Conservation (phyloP, 2,888 invertebrate species). For the Sinotaia quadrata region DNA sequence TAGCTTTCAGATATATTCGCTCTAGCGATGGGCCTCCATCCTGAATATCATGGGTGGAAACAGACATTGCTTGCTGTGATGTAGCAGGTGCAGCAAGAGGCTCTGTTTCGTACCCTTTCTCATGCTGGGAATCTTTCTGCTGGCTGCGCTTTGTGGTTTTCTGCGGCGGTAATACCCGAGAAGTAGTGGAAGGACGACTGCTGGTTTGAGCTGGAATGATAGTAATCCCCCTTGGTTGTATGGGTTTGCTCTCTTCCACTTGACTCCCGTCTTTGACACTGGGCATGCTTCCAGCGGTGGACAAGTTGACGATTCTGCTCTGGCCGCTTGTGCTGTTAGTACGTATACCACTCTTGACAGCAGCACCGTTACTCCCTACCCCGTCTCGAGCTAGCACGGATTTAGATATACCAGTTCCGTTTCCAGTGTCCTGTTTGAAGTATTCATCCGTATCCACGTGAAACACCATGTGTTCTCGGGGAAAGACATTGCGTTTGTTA, state of each 20-base stretch:
- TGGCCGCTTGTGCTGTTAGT: neutral
- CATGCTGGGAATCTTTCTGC: neutral
- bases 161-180: neutral
- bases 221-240: no score
- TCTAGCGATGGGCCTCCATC: constrained; percentile 9
- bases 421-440: neutral
- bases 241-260: neutral
- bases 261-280: neutral
- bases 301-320: no score
- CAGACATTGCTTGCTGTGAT: neutral
- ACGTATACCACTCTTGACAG: neutral
- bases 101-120: neutral
- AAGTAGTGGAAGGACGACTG: neutral
- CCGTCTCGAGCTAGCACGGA: neutral
- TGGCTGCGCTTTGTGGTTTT: neutral
- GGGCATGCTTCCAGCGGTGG: no score
- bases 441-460: neutral
- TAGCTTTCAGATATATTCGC: constrained; percentile 5
- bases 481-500: neutral
- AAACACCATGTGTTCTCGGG: neutral
- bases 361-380: neutral
- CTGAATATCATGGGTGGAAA: neutral
- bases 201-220: no score
- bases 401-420: neutral
- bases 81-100: neutral